Evolutionary conservation across 2,113 vertebrate genomes (phyloP).

Genomic region (Tupaia tana): DNA sequence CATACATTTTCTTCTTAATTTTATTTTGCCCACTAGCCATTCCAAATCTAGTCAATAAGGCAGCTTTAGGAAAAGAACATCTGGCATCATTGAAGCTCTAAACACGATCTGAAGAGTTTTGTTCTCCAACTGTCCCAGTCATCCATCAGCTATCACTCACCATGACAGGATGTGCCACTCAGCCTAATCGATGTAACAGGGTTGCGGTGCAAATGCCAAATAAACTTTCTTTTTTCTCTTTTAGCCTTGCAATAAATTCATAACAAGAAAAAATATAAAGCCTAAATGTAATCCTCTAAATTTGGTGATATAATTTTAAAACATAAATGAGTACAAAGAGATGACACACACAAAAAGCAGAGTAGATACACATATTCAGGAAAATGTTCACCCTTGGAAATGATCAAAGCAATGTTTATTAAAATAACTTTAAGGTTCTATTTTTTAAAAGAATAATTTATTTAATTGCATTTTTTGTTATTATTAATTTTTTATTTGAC

Average conservation of each 20-base stretch:
- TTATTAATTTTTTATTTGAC: too few relatives aligned
- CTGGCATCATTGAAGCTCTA: slow-evolving; percentile 25
- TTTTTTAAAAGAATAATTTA: background rate
- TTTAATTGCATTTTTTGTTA: too few relatives aligned
- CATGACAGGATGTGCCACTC: slow-evolving; percentile 1
- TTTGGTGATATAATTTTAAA: background rate
- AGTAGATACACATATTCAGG: background rate
- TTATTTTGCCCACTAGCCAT: slow-evolving; percentile 47
- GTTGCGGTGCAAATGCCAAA: slow-evolving; percentile 42
- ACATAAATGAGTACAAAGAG: background rate
- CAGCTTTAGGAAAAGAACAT: slow-evolving; percentile 44
- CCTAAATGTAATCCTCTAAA: background rate
- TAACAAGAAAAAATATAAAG: background rate
- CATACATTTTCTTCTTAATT: slow-evolving; percentile 53
- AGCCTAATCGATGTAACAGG: background rate
- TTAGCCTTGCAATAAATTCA: background rate
- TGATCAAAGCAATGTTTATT: background rate
- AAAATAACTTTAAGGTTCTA: background rate
- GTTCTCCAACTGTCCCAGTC: background rate
- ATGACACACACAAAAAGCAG: background rate
- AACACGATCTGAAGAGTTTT: slow-evolving; percentile 13
- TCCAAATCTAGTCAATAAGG: slow-evolving; percentile 55
- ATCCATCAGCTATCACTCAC: slow-evolving; percentile 41
- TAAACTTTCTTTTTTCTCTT: background rate
- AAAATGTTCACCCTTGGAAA: background rate